phyloP scores from a whole-genome alignment of 2,888 invertebrate genomes.

The Chalcosyrphus nemorum region DNA sequence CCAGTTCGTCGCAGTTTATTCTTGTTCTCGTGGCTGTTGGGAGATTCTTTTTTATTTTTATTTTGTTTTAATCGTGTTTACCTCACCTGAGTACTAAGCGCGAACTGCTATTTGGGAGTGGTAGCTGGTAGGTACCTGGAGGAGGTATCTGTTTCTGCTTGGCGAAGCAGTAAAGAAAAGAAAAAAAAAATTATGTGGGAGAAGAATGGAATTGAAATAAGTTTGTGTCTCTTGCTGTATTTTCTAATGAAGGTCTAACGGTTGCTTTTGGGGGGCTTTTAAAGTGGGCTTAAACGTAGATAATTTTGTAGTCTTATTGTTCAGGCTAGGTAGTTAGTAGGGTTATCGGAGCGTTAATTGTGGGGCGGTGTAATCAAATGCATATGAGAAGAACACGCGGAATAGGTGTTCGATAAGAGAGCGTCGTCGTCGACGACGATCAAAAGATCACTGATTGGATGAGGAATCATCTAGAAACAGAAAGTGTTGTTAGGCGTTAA shows the following conservation, averaged over 20 bases:
- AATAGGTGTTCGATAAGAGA: not conserved
- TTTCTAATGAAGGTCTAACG: slow-evolving; percentile 49
- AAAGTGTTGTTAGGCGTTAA: slow-evolving; percentile 36
- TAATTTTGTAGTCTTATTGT: slow-evolving; percentile 41
- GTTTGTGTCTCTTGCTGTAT: slow-evolving; percentile 23
- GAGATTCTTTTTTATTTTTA: slow-evolving; percentile 8
- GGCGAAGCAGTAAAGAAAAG: slow-evolving; percentile 33
- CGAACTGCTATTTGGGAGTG: slow-evolving; percentile 44
- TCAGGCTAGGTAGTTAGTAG: slow-evolving; percentile 40
- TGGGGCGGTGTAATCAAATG: slow-evolving; percentile 11
- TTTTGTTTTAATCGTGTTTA: slow-evolving; percentile 48
- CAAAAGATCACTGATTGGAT: not conserved
- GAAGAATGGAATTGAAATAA: not conserved
- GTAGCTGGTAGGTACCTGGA: too few species aligned
- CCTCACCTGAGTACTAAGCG: slow-evolving; percentile 48
- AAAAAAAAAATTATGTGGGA: too few species aligned
- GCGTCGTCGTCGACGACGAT: not conserved
- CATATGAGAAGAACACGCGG: not conserved
- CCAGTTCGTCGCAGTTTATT: slow-evolving; percentile 36
- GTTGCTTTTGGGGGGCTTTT: slow-evolving; percentile 5
- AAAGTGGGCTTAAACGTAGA: slow-evolving; percentile 18
- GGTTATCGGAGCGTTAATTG: slow-evolving; percentile 54
- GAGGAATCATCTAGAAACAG: slow-evolving; percentile 30
- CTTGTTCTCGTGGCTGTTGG: slow-evolving; percentile 34
- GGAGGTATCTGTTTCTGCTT: slow-evolving; percentile 40